Conservation (phyloP, 2,797 vertebrate genomes). For the Melopsittacus undulatus region DNA sequence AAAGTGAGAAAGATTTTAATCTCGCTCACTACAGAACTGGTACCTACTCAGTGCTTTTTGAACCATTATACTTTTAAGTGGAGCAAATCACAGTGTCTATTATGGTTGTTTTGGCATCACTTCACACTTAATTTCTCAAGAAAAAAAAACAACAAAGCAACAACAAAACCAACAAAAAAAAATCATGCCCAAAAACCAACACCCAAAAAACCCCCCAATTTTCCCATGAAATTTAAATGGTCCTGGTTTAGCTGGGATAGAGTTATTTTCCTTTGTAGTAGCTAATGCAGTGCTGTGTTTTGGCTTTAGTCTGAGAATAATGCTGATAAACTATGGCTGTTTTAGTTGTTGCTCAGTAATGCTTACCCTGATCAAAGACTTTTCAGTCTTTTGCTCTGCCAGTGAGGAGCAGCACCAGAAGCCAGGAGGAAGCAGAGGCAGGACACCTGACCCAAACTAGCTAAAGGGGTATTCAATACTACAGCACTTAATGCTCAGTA, state of each 20-base stretch:
- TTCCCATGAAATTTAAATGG: neutral
- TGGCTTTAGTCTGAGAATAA: neutral
- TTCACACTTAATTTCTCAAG: neutral
- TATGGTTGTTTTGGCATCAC: neutral
- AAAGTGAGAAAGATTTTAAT: neutral
- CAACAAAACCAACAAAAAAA: no score
- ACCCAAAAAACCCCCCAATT: neutral
- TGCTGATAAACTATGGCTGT: neutral
- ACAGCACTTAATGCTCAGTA: neutral
- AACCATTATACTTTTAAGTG: neutral
- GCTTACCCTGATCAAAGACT: neutral
- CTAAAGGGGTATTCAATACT: neutral
- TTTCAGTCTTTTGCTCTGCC: neutral
- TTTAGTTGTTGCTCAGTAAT: neutral
- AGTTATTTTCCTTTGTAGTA: neutral
- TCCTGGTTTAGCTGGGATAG: neutral
- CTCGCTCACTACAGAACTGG: neutral
- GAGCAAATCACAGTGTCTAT: neutral
- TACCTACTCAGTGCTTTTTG: neutral
- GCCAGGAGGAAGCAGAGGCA: neutral
- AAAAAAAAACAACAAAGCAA: neutral
- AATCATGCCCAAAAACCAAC: neutral
- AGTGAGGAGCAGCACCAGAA: neutral
- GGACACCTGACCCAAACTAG: neutral
- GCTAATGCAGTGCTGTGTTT: neutral